phyloP scores from a whole-genome alignment of 92 coral and sea anemone genomes.

The Umimayanthus chanpuru region DNA sequence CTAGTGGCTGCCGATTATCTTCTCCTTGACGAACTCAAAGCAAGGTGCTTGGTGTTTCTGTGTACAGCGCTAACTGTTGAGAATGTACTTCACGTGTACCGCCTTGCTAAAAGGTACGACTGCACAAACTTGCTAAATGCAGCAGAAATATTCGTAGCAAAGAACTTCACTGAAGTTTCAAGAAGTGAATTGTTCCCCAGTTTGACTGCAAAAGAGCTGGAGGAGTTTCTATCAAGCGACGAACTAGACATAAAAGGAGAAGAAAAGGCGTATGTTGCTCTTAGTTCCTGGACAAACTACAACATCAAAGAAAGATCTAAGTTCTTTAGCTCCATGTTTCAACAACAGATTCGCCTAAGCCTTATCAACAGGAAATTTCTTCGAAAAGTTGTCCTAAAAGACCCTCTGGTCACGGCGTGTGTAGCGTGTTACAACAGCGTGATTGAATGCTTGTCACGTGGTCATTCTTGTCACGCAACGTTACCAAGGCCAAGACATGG shows the following conservation, averaged over 20 bases:
- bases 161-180: slow-evolving; percentile 21
- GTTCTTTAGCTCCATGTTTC: not conserved
- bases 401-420: not conserved
- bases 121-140: not conserved
- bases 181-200: not conserved
- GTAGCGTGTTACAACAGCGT: not conserved
- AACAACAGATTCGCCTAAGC: slow-evolving; percentile 5
- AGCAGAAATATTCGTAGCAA: slow-evolving; percentile 3
- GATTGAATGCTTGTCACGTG: not conserved
- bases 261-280: not conserved
- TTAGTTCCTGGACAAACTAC: not conserved
- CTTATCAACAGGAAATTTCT: slow-evolving; percentile 1
- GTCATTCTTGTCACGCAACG: not conserved
- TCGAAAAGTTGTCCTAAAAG: slow-evolving; percentile 22
- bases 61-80: not conserved
- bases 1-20: slow-evolving; percentile 17
- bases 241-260: slow-evolving; percentile 4
- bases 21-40: slow-evolving; percentile 8
- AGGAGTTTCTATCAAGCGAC: slow-evolving; percentile 12
- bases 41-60: not conserved
- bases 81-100: not conserved
- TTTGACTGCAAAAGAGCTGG: not conserved
- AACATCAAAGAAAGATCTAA: not conserved
- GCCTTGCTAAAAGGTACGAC: not conserved
- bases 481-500: slow-evolving; percentile 15